Evolutionary conservation across 2,797 vertebrate genomes (phyloP), one percentile per base, ranked within the genome.

Genomic region (Momotus momota): DNA sequence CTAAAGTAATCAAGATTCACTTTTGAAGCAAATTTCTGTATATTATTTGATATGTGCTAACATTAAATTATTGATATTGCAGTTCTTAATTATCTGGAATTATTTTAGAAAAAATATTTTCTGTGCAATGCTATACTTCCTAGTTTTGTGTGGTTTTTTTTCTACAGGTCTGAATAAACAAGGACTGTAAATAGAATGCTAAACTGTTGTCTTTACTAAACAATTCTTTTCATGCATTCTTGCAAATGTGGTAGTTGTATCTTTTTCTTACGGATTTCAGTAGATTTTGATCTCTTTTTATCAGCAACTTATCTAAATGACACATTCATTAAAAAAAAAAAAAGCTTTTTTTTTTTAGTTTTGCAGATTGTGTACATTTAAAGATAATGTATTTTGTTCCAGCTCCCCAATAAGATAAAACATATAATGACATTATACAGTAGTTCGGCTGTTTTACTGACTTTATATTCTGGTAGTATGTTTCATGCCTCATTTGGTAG

Each of bases 401-500:
- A 88, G 72, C 22, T 97, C 82, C 86, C 86, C 60, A 90, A 61
- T 97, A 98, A 95, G 65, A 97, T 96, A 98, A 98, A 98, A 95
- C 86, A 96, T 93, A 97, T 91, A 98, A 97, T 96, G 89, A 73
- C 80, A 97, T 97, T 97, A 95, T 94, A 94, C 74, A 94, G 78
- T 95, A 97, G 97, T 97, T 97, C 97, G 93, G 70, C 81, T 97
- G 94, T 97, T 97, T 97, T 96, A 97, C 94, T 95, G 96, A 96
- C 93, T 98, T 96, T 93, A 94, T 97, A 96, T 97, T 97, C 97
- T 96, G 88, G 91, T 96, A 97, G 96, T 91, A 94, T 81, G 95
- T 93, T 98, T 97, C 95, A 97, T 97, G 97, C 98, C 95, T 98
- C 98, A 98, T 98, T 98, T 97, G 93, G 92, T 86, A 90, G 81